Evolutionary conservation across 2,113 vertebrate genomes (phyloP), one percentile per base, ranked within the genome.

Genomic region (Steatornis caripensis): DNA sequence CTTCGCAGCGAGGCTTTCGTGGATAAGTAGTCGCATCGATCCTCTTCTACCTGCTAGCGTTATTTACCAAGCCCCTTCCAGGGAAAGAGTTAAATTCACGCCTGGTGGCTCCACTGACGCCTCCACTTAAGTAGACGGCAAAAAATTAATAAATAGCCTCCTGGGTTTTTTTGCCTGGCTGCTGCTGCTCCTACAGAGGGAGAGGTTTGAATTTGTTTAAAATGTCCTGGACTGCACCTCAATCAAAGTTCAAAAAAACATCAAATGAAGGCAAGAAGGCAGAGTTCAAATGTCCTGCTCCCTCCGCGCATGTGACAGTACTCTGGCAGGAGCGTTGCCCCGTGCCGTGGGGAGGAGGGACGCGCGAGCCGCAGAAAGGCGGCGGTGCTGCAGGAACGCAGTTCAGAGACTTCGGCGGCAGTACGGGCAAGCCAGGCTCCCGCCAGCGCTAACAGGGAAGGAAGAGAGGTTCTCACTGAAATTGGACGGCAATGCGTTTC

Each of bases 361-460:
- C 1, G 1, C 3, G 24, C 0, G 2, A 76, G 65, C 1, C 46
- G 70, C 71, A 85, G 82, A 0, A 36, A 16, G 22, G 68, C 46
- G 72, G n/a, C 2, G 51, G 30, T 55, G 79, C 71, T n/a, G 68
- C 3, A 0, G 68, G 45, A 6, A 16, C 7, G 53, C 3, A 3
- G 19, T 22, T 64, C 82, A 19, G 71, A 29, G 24, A 6, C 41
- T 45, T 8, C 2, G 3, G 37, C 6, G 9, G 58, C 61, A 78
- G 16, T 10, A n/a, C 0, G 0, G 51, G 12, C 23, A 22, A 3
- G 19, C 19, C 2, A 14, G 13, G 87, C 43, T 96, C 39, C 53
- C 5, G 3, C 45, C 87, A 64, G 37, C 5, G 0, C 15, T 43
- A 2, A n/a, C 27, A 58, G 46, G 32, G 36, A 39, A 55, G 70